Evolutionary conservation across 64 coral and sea anemone genomes (phyloP), one percentile per base, ranked within the genome.

Genomic region (Montipora sp.): DNA sequence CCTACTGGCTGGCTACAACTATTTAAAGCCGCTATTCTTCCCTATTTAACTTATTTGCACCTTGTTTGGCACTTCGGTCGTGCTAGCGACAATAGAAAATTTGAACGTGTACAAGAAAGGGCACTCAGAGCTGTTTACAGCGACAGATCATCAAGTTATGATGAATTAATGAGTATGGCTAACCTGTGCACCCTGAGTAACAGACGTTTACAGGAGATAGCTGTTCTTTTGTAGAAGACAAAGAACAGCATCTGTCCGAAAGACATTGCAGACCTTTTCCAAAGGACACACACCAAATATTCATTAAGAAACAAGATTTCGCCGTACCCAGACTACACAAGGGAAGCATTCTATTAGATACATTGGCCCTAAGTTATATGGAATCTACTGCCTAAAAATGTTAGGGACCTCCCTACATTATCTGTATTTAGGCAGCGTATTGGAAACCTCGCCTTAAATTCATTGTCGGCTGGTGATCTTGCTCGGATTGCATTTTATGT

Each of bases 361-460:
- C 10, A 55, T 5, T 55, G 20, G 69, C 69, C 69, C 69, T 8
- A 73, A 73, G 69, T 73, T 73, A 73, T 73, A 73, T 73, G 69
- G 69, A 36, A 36, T 21, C 19, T 73, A 73, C 51, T 55, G 51
- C 51, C 51, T 55, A 55, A 55, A 55, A 5, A 55, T 76, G 36
- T 76, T 12, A 76, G 74, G 12, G 27, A 46, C 22, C 36, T 48
- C 9, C 74, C 74, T 48, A 11, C 74, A 47, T 76, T 47, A 27
- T 47, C 74, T 46, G 74, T 76, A 9, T 76, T 76, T 76, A 76
- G 74, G 74, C 74, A 76, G 74, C 12, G 12, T 76, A 76, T 76
- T 76, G 1, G 23, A 76, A 76, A 76, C 24, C 11, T 76, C 7
- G 74, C 43, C 36, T 76, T 76, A 46, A 76, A 48, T 76, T 76